Percentiles rank a stretch among this genome's conserved stretches.
Evolutionary conservation across 2,113 vertebrate species (phyloP).

Genomic region (Danio rerio): GRCz12tu NC_133186.1:35242001-35242500

Average conservation of each 20-base stretch:
- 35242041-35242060: background rate
- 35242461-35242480: background rate
- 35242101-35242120: background rate
- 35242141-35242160: no score
- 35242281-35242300: constrained; percentile 55
- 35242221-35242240: constrained; percentile 70
- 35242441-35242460: background rate
- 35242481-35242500: background rate
- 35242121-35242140: no score
- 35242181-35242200: background rate
- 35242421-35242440: constrained; percentile 20
- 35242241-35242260: constrained; percentile 72
- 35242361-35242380: constrained; percentile 44
- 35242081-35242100: background rate
- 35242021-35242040: background rate
- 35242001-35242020: background rate
- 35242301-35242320: constrained; percentile 70
- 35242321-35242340: constrained; percentile 66
- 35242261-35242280: constrained; percentile 71
- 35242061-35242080: background rate
- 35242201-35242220: constrained; percentile 40
- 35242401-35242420: constrained; percentile 14
- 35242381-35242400: constrained; percentile 42
- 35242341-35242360: constrained; percentile 65
- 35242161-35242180: background rate